Percentiles rank a stretch among this genome's conserved stretches.
phyloP scores from a whole-genome alignment of 2,888 invertebrate species.

The Anthrax anthrax region DNA sequence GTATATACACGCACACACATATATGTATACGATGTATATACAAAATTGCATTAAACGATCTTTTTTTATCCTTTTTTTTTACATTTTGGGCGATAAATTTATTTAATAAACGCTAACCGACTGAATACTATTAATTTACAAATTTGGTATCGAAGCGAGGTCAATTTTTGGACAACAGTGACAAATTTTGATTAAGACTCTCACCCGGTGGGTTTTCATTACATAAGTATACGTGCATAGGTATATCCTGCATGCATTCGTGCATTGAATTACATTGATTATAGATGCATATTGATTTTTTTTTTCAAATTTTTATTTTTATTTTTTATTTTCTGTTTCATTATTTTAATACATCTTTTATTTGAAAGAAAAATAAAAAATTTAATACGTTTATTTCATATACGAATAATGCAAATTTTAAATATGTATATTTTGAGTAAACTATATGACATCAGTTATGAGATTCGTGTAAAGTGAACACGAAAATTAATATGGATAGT shows the following conservation, averaged over 20 bases:
- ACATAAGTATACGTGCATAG: too few species aligned
- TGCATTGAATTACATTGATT: too few species aligned
- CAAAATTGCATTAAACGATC: neutral
- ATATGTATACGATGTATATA: neutral
- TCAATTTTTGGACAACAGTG: neutral
- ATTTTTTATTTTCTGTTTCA: neutral
- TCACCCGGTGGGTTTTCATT: neutral
- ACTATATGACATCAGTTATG: too few species aligned
- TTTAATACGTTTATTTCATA: too few species aligned
- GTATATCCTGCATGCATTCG: too few species aligned
- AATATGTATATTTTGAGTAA: too few species aligned
- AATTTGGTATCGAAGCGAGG: constrained; percentile 1
- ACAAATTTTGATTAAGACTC: neutral
- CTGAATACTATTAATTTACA: neutral
- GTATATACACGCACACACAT: neutral
- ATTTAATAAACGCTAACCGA: constrained; percentile 3
- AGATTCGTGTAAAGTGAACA: too few species aligned
- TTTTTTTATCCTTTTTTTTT: neutral
- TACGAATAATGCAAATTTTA: too few species aligned
- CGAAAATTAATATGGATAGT: neutral
- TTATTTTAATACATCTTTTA: too few species aligned
- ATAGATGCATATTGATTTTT: neutral
- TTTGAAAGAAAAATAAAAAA: too few species aligned
- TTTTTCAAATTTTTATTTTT: neutral
- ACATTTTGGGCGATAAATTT: neutral